Base-by-base conservation (phyloP, 2,797 vertebrate species). In the Varecia variegata region DNA sequence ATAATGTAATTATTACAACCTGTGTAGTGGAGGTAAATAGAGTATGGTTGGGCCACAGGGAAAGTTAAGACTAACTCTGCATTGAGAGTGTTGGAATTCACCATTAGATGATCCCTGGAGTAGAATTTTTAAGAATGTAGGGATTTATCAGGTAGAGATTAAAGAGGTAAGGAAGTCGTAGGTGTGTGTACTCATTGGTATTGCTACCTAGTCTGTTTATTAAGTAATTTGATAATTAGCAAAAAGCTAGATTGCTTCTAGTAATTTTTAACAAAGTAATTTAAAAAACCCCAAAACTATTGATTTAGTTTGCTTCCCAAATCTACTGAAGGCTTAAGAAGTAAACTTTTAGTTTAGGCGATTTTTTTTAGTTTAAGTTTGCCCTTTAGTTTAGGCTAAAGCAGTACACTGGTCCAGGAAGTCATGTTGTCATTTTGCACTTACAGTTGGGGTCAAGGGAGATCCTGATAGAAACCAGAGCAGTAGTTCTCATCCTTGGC, bases 181-280 rank as follows among this genome's bases (percentile, higher is more conserved):
- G 50, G 45, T 68, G 1, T 73, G 45, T 54, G 25, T 52, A 68
- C 62, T 79, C 32, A 35, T 32, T 45, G 21, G 7, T 81, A 30
- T 77, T 40, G 54, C n/a, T 43, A 38, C 50, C 10, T 87, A 23
- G 1, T 71, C 54, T 52, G 15, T 86, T 82, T 89, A 71, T 62
- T 89, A 76, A 77, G 45, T 81, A 62, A 88, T 73, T 94, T 71
- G 58, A n/a, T 77, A 50, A 58, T 92, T 88, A 76, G 70, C 88
- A 52, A 90, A 38, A 90, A 95, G 40, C 43, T 93, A 88, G 70
- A 80, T 80, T 35, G 70, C 14, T n/a, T 93, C 30, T 73, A 67
- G n/a, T 40, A 25, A 70, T 84, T 97, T 79, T 87, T 79, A 93
- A 60, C 83, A 86, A 67, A n/a, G 25, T 47, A 71, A 54, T 56